Conservation (phyloP, 2,888 invertebrate species). For the Diloba caeruleocephala region DNA sequence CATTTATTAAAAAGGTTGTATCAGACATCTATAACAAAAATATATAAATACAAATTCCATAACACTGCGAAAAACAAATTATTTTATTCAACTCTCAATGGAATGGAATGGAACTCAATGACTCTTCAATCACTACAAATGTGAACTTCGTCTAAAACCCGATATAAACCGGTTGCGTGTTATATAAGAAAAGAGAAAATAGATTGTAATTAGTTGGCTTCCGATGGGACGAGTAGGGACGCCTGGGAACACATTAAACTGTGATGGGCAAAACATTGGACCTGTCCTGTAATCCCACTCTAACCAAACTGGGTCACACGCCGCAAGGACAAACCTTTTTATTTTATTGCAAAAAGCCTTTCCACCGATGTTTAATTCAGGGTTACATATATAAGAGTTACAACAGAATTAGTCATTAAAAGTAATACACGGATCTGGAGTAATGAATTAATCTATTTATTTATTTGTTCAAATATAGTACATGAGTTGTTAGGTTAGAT, state of each 20-base stretch:
- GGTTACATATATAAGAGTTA: constrained; percentile 2
- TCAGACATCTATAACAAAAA: no score
- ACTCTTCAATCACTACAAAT: constrained; percentile 7
- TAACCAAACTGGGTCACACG: constrained; percentile 62
- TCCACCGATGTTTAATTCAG: constrained; percentile 22
- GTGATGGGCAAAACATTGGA: constrained; percentile 67
- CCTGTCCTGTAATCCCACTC: constrained; percentile 59
- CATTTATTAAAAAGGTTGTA: no score
- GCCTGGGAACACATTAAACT: constrained; percentile 71
- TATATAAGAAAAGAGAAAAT: constrained; percentile 60
- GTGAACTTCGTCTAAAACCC: constrained; percentile 16
- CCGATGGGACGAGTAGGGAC: constrained; percentile 60
- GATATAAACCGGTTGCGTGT: constrained; percentile 34
- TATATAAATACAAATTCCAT: no score
- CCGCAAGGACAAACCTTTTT: constrained; percentile 63
- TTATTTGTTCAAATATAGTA: no score
- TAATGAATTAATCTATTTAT: no score
- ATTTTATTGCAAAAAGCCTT: constrained; percentile 56
- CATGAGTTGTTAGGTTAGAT: no score
- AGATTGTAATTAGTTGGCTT: constrained; percentile 73
- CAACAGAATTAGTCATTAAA: no score
- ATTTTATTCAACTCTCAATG: not conserved
- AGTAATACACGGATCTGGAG: no score
- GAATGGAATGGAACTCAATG: not conserved
- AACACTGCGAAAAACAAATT: not conserved